Evolutionary conservation across 2,888 invertebrate species (phyloP), one percentile per base, ranked within the genome.

Genomic region (Netelia fuscicornis): DNA sequence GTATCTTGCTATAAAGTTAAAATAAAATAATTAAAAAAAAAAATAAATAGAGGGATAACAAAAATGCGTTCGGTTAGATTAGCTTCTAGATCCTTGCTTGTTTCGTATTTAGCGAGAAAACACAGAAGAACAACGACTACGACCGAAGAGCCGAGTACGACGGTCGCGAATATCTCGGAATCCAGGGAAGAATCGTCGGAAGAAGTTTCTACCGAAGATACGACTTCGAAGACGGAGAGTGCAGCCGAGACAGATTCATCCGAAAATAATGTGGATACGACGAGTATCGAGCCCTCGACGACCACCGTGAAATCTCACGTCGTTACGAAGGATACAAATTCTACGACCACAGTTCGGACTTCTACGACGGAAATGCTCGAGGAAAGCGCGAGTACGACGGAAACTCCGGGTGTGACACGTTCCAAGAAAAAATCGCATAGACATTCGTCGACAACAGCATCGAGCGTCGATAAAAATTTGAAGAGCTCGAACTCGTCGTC

Each of bases 41-140:
- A 11, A 54, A 30, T 30, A 30, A 30, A 30, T 17, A 17, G 17
- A 0, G 17, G 17, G 0, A 17, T 17, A 5, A 30, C 6, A 30
- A 5, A 30, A 30, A 30, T 30, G 30, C 30, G 30, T 5, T 30
- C 30, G 30, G 30, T 30, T 30, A 30, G 30, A 30, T 30, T 30
- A 3, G 30, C 30, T 30, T 30, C 30, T 30, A 30, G 30, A 30
- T 30, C 30, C n/a, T 54, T 54, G 13, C n/a, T 54, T 54, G 54
- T 54, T n/a, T 54, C 54, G 54, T 54, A 80, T 65, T 65, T 58
- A 80, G 80, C 72, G 13, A 37, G 37, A 65, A 44, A 78, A 62
- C 68, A 52, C 62, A 44, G 42, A 17, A 67, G 23, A 44, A 71
- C 67, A 23, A 37, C 67, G 56, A 60, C 78, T 2, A 81, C 76